Base-by-base conservation (phyloP, 30 jellyfish, hydroid and myxozoan genomes). In the Mastigias papua region DNA sequence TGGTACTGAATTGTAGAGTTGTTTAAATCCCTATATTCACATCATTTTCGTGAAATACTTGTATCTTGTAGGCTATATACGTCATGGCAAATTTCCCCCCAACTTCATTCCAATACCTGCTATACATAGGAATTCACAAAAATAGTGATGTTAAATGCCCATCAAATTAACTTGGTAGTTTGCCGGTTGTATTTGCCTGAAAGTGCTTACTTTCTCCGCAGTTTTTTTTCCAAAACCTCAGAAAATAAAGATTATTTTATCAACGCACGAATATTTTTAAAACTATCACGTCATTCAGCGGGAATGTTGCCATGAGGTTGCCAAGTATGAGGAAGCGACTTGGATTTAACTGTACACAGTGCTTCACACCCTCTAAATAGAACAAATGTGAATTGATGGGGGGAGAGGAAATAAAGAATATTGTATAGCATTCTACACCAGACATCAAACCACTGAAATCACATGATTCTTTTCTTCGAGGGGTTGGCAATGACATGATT, bases 181-280 rank as follows among this genome's bases (percentile, higher is more conserved):
- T 37, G 17, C 30, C 7, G 74, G 10, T 63, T 10, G 6, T 63
- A 3, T 23, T 63, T 23, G 11, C 74, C 74, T 34, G 4, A 63
- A 63, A 63, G 74, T 1, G 27, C 42, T 63, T 4, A 2, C 42
- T 17, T 63, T 63, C 20, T 27, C 74, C 74, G 74, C 74, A 63
- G 23, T 63, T 63, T 63, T n/a, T 23, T 42, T 63, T 63, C 19
- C 74, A 51, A 75, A 75, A 75, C 86, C 86, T 75, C 86, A 51
- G 46, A 63, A 75, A 48, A 48, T 75, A 48, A 75, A 75, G 86
- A 62, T 75, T 75, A 75, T 75, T 75, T 48, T 50, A 74, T 75
- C 1, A 34, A 15, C 25, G 60, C 35, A 27, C 9, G 74, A 10
- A 63, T 28, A 29, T 75, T 75, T 60, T 75, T 49, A 49, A 35